Percentiles rank a stretch among this genome's conserved stretches.
Evolutionary conservation across 64 coral and sea anemone genomes (phyloP).

Genomic region (Orbicella faveolata): DNA sequence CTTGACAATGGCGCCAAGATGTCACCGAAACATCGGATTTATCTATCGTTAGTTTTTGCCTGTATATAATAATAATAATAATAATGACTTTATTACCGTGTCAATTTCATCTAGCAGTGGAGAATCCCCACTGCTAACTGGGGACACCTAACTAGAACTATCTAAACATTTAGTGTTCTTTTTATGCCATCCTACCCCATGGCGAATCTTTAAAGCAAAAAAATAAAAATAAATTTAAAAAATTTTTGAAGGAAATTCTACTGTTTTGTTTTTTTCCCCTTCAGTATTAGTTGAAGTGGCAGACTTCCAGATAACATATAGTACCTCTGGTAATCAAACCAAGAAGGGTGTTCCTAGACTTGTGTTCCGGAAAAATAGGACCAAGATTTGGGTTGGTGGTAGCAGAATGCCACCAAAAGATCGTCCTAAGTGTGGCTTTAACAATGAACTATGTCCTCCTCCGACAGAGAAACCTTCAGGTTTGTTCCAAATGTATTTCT

Average conservation of each 20-base stretch:
- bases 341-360: conserved; percentile 14
- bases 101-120: too few relatives aligned
- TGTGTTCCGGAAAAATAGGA: conserved; percentile 24
- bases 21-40: too few relatives aligned
- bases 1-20: too few relatives aligned
- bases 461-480: not conserved
- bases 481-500: not conserved
- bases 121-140: too few relatives aligned
- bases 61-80: too few relatives aligned
- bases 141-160: too few relatives aligned
- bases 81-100: too few relatives aligned
- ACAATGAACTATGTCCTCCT: conserved; percentile 47
- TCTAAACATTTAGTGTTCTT: too few relatives aligned
- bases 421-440: conserved; percentile 51
- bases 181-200: too few relatives aligned
- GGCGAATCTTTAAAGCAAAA: too few relatives aligned
- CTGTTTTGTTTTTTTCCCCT: not conserved
- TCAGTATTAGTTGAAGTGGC: conserved; percentile 39
- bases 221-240: too few relatives aligned
- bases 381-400: conserved; percentile 38
- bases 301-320: conserved; percentile 43
- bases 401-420: conserved; percentile 34
- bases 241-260: not conserved
- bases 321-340: not conserved
- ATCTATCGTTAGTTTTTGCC: too few relatives aligned